Conservation (phyloP, 35 echinoderm and acorn worm genomes). For the Heliocidaris erythrogramma region DNA sequence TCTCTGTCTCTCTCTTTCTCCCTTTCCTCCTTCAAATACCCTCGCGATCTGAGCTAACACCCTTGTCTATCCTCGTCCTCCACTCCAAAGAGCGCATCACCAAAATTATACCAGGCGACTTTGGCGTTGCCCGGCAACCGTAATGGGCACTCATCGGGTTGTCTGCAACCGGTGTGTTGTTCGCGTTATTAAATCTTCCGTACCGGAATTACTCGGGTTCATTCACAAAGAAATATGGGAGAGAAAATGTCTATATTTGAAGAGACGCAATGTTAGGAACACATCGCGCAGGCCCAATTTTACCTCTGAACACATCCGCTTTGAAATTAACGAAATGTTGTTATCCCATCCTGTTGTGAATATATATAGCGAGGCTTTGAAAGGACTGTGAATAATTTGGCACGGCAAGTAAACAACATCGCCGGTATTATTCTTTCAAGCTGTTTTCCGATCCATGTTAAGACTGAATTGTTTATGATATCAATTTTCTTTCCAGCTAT, state of each 20-base stretch:
- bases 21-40: not conserved
- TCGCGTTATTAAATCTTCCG: constrained; percentile 46
- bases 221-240: constrained; percentile 9
- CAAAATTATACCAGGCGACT: not conserved
- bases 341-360: not conserved
- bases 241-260: not conserved
- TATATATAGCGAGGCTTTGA: too few relatives aligned
- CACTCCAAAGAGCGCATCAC: not conserved
- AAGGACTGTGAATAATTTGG: too few relatives aligned
- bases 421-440: too few relatives aligned
- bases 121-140: constrained; percentile 8
- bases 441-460: too few relatives aligned
- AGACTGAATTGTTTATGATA: too few relatives aligned
- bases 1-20: not conserved
- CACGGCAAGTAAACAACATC: too few relatives aligned
- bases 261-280: not conserved
- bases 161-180: constrained; percentile 6
- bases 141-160: constrained; percentile 24
- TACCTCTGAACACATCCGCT: not conserved
- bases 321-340: not conserved
- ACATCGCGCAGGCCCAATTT: not conserved
- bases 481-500: too few relatives aligned
- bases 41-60: not conserved
- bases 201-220: not conserved
- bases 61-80: not conserved